These are phyloP conservation scores for Lycodopsis pacificus DNA, from an alignment of 2,797 vertebrate species.

Conservation along the genomic window DNA sequence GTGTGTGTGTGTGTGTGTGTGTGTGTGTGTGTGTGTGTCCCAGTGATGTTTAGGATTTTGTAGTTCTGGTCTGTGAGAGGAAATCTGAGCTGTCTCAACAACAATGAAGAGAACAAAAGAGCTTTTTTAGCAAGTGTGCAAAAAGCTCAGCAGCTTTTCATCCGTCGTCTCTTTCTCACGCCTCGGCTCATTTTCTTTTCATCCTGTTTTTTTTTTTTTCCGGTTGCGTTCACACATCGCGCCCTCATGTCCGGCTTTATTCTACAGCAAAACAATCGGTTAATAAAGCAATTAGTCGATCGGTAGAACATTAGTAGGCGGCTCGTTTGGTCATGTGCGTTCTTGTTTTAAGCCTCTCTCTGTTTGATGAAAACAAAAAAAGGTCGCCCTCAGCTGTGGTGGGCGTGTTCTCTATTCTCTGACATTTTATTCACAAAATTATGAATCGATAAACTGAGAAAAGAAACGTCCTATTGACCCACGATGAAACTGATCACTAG, in stretches of 20 bases:
- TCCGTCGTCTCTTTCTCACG: neutral
- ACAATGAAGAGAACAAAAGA: slow-evolving; percentile 51
- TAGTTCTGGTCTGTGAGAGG: slow-evolving; percentile 24
- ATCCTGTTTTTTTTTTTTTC: neutral
- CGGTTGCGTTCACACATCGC: neutral
- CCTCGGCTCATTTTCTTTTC: neutral
- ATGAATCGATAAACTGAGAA: too few relatives aligned
- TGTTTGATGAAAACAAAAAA: too few relatives aligned
- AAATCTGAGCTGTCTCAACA: slow-evolving; percentile 41
- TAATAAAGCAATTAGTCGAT: neutral
- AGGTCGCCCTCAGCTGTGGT: neutral
- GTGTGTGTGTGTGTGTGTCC: too few relatives aligned
- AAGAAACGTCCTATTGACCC: too few relatives aligned
- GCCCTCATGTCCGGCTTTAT: too few relatives aligned
- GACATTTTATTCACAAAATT: neutral
- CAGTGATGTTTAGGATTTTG: neutral
- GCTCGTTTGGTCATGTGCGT: too few relatives aligned
- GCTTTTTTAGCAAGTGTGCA: slow-evolving; percentile 46
- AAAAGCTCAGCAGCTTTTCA: slow-evolving; percentile 44
- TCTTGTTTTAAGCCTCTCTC: too few relatives aligned
- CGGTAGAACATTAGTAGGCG: too few relatives aligned
- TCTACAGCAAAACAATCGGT: neutral
- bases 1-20: neutral
- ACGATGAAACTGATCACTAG: too few relatives aligned
- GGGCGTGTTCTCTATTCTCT: neutral